Evolutionary conservation across 2,113 vertebrate genomes (phyloP).

Genomic region (Petaurus breviceps): DNA sequence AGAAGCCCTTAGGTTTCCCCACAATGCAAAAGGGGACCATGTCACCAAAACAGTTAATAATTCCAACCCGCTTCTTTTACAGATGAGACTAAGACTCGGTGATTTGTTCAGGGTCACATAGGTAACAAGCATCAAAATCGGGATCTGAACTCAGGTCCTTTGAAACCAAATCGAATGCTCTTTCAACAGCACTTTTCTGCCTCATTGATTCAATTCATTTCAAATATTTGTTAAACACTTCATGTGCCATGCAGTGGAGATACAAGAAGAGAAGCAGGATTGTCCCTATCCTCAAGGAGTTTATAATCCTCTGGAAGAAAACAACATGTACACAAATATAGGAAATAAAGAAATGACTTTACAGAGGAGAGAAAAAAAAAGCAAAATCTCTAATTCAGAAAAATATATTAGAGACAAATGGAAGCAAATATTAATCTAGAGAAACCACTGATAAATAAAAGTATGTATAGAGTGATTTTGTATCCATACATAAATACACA

Average conservation of each 20-base stretch:
- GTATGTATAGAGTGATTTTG: too few species aligned
- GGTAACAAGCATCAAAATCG: not conserved
- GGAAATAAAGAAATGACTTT: not conserved
- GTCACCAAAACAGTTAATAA: not conserved
- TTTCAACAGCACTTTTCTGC: not conserved
- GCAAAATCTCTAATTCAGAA: not conserved
- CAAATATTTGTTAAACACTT: not conserved
- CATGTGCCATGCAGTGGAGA: not conserved
- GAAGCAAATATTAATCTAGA: not conserved
- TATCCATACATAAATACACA: too few species aligned
- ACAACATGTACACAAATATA: not conserved
- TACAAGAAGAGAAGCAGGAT: not conserved
- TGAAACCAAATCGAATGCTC: not conserved
- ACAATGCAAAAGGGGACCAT: not conserved
- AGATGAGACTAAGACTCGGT: not conserved
- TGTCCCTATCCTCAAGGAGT: not conserved
- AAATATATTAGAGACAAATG: not conserved
- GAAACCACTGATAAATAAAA: not conserved
- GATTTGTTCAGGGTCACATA: not conserved
- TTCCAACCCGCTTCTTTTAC: not conserved
- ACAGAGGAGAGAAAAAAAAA: not conserved
- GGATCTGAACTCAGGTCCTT: not conserved
- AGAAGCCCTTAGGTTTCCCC: not conserved
- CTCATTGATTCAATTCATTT: not conserved
- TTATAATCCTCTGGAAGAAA: not conserved